Evolutionary conservation across 2,888 invertebrate species (phyloP), one percentile per base, ranked within the genome.

Genomic region (Torymus auratus): DNA sequence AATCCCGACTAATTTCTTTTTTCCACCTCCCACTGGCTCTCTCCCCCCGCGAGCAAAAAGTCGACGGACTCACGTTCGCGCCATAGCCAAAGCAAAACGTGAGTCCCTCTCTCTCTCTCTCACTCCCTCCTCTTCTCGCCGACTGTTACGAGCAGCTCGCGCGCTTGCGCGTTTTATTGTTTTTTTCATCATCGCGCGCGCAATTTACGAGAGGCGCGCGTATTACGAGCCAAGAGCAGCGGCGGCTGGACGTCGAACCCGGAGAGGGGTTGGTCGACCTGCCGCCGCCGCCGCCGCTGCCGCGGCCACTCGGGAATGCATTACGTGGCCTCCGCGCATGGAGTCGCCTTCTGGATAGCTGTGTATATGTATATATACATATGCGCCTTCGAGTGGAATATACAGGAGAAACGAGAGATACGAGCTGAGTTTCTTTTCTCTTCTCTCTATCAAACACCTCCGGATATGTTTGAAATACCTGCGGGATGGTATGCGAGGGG

Each of bases 171-270:
- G 72, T 20, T 53, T 50, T 28, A 61, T 52, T n/a, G 20, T 56
- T 71, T 53, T 73, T 64, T 73, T 80, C 58, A 69, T 79, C 78
- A 69, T 69, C 62, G 23, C 58, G 23, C 58, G 62, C 56, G 68
- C 78, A 80, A 76, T 80, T 80, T 80, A 71, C 75, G 75, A 79
- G 74, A 79, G 73, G 56, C 65, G 64, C 56, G 69, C 53, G 64
- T 64, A 78, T 78, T 78, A 78, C 75, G 60, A 71, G 71, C 28
- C 14, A 28, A 23, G 17, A 62, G 62, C 23, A 41, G 70, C 60
- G 60, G 60, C 50, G 4, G 55, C 61, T 73, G 77, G 77, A 73
- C 72, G 62, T 62, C 72, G 72, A 73, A 73, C 69, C 77, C 62
- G 61, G 69, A 58, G 74, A 75, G 79, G 77, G 77, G 72, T 81